phyloP scores from a whole-genome alignment of 30 jellyfish, hydroid and myxozoan genomes.

The Aurelia aurita region DNA sequence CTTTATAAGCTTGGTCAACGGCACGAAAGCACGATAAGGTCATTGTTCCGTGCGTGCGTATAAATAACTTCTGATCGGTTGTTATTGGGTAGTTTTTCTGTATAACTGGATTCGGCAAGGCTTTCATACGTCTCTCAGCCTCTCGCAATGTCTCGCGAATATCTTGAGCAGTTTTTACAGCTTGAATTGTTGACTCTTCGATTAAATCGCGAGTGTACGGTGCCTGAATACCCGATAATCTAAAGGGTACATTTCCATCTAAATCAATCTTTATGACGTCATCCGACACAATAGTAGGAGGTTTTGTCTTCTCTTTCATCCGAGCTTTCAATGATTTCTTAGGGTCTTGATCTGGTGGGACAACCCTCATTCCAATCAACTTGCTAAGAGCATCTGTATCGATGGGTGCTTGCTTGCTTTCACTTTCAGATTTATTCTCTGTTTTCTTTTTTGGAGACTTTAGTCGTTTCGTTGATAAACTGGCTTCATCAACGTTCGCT shows the following conservation, averaged over 20 bases:
- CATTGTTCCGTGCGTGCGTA: constrained; percentile 86
- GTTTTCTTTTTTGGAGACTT: background rate
- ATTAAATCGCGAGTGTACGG: constrained; percentile 49
- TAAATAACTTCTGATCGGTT: constrained; percentile 67
- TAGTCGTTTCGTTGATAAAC: background rate
- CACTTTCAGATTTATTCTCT: background rate
- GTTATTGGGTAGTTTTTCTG: constrained; percentile 44
- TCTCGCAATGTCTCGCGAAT: constrained; percentile 69
- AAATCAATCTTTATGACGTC: background rate
- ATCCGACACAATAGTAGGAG: no score
- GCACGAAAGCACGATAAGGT: constrained; percentile 81
- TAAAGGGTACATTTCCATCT: constrained; percentile 42
- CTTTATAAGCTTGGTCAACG: constrained; percentile 87
- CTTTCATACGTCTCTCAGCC: constrained; percentile 22
- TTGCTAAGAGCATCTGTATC: constrained; percentile 7
- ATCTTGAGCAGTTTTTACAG: constrained; percentile 76
- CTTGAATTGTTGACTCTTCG: constrained; percentile 57
- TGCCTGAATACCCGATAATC: constrained; percentile 63
- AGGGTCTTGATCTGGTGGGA: constrained; percentile 17
- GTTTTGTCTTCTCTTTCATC: background rate
- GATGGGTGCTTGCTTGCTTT: background rate
- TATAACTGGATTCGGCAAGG: constrained; percentile 25
- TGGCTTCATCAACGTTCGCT: background rate
- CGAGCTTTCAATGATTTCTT: background rate
- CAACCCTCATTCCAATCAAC: constrained; percentile 1